Evolutionary conservation across 2,113 vertebrate species (phyloP).

Genomic region (Archilochus colubris): DNA sequence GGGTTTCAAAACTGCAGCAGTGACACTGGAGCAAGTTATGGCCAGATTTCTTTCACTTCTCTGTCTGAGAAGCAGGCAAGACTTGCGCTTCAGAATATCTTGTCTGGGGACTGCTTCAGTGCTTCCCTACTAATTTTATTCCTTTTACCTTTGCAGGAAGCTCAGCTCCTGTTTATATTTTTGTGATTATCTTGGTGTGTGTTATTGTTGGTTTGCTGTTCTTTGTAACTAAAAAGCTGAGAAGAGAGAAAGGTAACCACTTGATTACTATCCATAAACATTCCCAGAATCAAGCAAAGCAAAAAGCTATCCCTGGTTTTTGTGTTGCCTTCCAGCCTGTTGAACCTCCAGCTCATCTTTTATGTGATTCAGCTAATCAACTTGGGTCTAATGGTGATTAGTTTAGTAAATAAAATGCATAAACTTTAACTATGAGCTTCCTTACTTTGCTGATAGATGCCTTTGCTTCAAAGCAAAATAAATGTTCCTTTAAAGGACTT

Average conservation of each 20-base stretch:
- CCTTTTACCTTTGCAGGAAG: not conserved
- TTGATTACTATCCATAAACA: not conserved
- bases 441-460: not conserved
- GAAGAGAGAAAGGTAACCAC: slow-evolving; percentile 2
- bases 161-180: not conserved
- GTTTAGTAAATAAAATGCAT: not conserved
- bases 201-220: fast-evolving
- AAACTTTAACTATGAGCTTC: not conserved
- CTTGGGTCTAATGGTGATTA: not conserved
- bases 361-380: not conserved
- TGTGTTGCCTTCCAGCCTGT: not conserved
- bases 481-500: not conserved
- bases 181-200: fast-evolving
- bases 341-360: not conserved
- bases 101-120: not conserved
- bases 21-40: not conserved
- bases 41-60: not conserved
- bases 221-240: not conserved
- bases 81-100: not conserved
- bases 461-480: not conserved
- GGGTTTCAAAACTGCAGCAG: not conserved
- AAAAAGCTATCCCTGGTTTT: not conserved
- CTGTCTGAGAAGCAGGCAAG: not conserved
- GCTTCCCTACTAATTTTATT: not conserved
- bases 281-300: not conserved